Percentiles rank a stretch among this genome's conserved stretches.
phyloP scores from a whole-genome alignment of 1,140 invertebrate species.

The Telenomus remus region DNA sequence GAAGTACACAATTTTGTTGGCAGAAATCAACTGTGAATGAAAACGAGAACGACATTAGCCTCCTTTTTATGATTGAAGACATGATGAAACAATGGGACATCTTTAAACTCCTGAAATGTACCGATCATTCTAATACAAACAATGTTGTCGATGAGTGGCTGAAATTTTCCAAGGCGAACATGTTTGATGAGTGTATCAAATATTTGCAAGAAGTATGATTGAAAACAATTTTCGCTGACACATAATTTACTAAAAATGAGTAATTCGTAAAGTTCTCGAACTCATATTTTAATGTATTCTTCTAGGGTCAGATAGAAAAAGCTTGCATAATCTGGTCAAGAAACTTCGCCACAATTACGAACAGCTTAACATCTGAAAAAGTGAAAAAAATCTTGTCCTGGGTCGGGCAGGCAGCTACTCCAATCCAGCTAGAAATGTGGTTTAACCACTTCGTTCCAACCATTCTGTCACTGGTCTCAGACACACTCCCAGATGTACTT shows the following conservation, averaged over 20 bases:
- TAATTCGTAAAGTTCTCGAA: too few species aligned
- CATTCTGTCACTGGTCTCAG: slow-evolving; percentile 37
- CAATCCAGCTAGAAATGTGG: slow-evolving; percentile 61
- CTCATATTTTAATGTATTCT: too few species aligned
- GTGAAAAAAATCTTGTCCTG: slow-evolving; percentile 56
- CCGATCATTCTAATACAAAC: slow-evolving; percentile 1
- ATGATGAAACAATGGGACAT: slow-evolving; percentile 65
- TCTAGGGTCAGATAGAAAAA: slow-evolving; percentile 64
- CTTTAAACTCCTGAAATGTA: slow-evolving; percentile 63
- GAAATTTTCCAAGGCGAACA: slow-evolving; percentile 62
- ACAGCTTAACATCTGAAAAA: slow-evolving; percentile 39
- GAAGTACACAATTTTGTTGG: background rate
- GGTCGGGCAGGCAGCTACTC: slow-evolving; percentile 54
- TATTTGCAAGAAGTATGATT: slow-evolving; percentile 58
- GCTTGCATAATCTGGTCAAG: slow-evolving; percentile 69
- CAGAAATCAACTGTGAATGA: slow-evolving; percentile 32
- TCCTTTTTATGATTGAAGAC: slow-evolving; percentile 56
- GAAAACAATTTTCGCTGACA: background rate
- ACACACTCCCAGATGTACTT: slow-evolving; percentile 56
- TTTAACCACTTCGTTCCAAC: slow-evolving; percentile 68
- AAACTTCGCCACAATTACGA: slow-evolving; percentile 55
- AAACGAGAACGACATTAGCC: slow-evolving; percentile 12
- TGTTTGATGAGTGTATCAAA: slow-evolving; percentile 62
- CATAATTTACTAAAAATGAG: too few species aligned
- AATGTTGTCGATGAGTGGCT: slow-evolving; percentile 63